Percentiles rank a stretch among this genome's conserved stretches.
These are phyloP conservation scores for Cosmopolites sordidus DNA, from an alignment of 2,888 invertebrate species.

Conservation along the genomic window DNA sequence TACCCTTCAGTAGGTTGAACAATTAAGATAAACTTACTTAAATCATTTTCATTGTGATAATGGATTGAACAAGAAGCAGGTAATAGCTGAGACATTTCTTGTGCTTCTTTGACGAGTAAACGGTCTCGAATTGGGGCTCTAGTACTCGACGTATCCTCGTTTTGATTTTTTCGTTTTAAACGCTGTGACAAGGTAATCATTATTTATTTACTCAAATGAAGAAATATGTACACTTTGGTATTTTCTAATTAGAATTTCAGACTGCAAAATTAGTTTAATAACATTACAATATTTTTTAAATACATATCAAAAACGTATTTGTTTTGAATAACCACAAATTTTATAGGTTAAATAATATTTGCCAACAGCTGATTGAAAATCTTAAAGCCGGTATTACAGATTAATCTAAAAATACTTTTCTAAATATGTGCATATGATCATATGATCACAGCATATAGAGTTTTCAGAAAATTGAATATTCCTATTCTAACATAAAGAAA, in stretches of 20 bases:
- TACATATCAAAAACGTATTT: conserved; percentile 1
- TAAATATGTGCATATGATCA: no score
- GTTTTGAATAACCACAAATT: conserved; percentile 4
- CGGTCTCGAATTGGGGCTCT: conserved; percentile 75
- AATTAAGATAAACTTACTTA: conserved; percentile 74
- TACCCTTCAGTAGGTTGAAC: conserved; percentile 81
- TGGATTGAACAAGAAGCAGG: conserved; percentile 74
- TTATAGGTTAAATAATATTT: conserved; percentile 6
- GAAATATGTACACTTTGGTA: conserved; percentile 2
- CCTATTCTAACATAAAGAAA: no score
- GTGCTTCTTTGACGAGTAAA: conserved; percentile 74
- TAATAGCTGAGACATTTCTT: conserved; percentile 82
- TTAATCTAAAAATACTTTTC: no score
- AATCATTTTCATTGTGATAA: conserved; percentile 77
- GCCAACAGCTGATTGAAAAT: conserved; percentile 6
- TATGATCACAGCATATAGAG: no score
- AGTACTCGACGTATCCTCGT: conserved; percentile 39
- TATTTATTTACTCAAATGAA: conserved; percentile 14
- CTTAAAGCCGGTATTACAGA: background rate
- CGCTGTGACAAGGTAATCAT: conserved; percentile 74
- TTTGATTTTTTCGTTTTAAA: conserved; percentile 56
- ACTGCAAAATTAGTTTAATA: conserved; percentile 1
- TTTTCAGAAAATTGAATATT: no score
- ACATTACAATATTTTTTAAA: conserved; percentile 4
- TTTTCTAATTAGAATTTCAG: conserved; percentile 2